Base-by-base conservation (phyloP, 2,797 vertebrate genomes). In the Tapirus indicus region DNA sequence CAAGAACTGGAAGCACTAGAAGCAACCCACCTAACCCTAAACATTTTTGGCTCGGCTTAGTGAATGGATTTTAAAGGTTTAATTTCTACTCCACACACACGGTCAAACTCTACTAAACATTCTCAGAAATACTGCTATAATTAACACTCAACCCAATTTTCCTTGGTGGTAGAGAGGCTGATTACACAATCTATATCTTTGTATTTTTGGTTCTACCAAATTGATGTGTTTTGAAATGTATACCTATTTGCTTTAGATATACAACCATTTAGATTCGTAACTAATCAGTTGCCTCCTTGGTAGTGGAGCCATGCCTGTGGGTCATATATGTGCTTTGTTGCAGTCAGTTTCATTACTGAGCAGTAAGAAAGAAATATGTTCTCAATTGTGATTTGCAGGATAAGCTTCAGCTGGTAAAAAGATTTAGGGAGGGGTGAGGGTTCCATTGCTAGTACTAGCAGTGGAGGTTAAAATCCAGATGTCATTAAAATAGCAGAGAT, bases 111-210 rank as follows among this genome's bases (percentile, higher is more conserved):
- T 92, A 60, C 60, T 29, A 93, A 90, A 2, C 12, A 47, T 66
- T 89, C 35, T 88, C 18, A 84, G 38, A 94, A 94, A 92, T 71
- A 74, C 7, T 89, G 74, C 21, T 77, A 60, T 23, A 71, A 88
- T 44, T 69, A 80, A 93, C 17, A 29, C 17, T 79, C 77, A 86
- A 38, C 1, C 9, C 1, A 71, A 6, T 83, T 41, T 95, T 85
- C 29, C 1, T 58, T 94, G 74, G 4, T 79, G 95, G 80, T 85
- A 64, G 29, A 87, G 38, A 77, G n/a, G 11, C 9, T 64, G 11
- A 69, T 75, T 82, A 66, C 1, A 18, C 9, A 69, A 79, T 49
- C 41, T 85, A 11, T 38, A 54, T 5, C 7, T 58, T 77, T 64
- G 16, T 88, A 80, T 2, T 75, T 96, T 74, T 75, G 21, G 8